These are phyloP conservation scores for Ostrea edulis DNA, from an alignment of 1,140 invertebrate genomes.

Conservation along the genomic window DNA sequence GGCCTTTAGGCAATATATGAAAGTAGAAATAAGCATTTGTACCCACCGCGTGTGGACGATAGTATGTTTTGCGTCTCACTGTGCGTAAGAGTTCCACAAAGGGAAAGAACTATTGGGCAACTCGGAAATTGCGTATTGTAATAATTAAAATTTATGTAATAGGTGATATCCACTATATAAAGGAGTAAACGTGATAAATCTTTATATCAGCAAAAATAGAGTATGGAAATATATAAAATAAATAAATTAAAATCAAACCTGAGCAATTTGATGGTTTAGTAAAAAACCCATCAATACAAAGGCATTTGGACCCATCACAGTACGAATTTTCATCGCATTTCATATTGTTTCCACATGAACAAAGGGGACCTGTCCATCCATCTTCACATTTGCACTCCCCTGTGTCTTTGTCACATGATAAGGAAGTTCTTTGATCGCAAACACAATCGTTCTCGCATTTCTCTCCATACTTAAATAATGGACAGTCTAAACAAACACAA, in stretches of 20 bases:
- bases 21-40: too few relatives aligned
- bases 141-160: too few relatives aligned
- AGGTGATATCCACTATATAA: too few relatives aligned
- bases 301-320: not conserved
- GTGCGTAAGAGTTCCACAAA: too few relatives aligned
- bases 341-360: not conserved
- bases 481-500: not conserved
- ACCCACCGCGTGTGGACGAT: too few relatives aligned
- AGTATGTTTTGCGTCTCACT: too few relatives aligned
- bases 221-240: too few relatives aligned
- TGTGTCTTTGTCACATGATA: conserved; percentile 11
- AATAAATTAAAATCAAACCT: not conserved
- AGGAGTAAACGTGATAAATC: too few relatives aligned
- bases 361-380: not conserved
- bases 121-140: too few relatives aligned
- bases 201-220: too few relatives aligned
- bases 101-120: too few relatives aligned
- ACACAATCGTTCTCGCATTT: not conserved
- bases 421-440: not conserved
- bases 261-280: not conserved
- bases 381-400: not conserved
- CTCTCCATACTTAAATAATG: not conserved
- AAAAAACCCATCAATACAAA: not conserved
- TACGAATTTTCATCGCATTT: not conserved
- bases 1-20: too few relatives aligned